Base-by-base conservation (phyloP, 2,797 vertebrate species). In the Brachyrhaphis roseni region DNA sequence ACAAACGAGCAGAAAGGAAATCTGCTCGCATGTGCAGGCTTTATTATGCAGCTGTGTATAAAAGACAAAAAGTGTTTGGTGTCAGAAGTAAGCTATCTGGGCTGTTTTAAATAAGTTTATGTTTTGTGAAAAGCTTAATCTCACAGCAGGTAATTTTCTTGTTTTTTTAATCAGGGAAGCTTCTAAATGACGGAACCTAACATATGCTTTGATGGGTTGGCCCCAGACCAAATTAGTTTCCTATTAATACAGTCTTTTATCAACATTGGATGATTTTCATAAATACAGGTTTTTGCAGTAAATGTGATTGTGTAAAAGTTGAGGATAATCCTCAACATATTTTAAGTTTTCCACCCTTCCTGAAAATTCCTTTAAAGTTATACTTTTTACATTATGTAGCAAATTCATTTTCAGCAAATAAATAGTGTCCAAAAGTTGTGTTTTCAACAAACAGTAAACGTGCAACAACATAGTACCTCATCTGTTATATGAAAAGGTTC, bases 41-140 rank as follows among this genome's bases (percentile, higher is more conserved):
- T 76, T 78, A 66, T 82, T 34, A 75, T 82, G 41, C 83, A 83
- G 84, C 74, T 76, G 36, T 74, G 36, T 84, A 36, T 82, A 82
- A 85, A 78, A 70, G 31, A 15, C 39, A 7, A 15, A 28, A 28
- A 16, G 41, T n/a, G n/a, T 46, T 72, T 72, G 68, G 64, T 12
- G 23, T 68, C 20, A 41, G 36, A 26, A 41, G 36, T 23, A 41
- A 68, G 36, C 64, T 13, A 41, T 41, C 23, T 41, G 11, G 36
- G 8, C 39, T 39, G 2, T 71, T n/a, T 82, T 64, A 76, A 77
- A 23, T 49, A 2, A 55, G 72, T 83, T 76, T 71, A 55, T 82
- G 36, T 86, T 75, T 10, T 20, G 0, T 59, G 39, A 81, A 72
- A 77, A 64, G 76, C 76, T 82, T 71, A 18, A 46, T 16, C 26